Conservation (phyloP, 37 sponge, comb jelly and placozoan genomes). For the Geodia barretti region DNA sequence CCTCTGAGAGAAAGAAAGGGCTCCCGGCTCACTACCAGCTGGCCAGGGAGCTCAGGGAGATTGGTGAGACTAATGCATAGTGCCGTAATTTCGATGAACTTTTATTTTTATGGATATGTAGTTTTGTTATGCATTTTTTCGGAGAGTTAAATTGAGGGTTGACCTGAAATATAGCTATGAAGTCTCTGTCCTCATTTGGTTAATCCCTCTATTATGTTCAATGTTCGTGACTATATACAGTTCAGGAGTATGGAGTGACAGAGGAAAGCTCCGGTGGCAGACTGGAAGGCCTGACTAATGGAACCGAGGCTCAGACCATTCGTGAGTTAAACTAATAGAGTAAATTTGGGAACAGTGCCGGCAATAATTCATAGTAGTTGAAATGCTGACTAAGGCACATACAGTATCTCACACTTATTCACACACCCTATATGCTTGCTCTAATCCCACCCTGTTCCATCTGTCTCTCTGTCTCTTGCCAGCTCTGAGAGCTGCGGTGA, state of each 20-base stretch:
- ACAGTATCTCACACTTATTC: neutral
- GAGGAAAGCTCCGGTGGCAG: neutral
- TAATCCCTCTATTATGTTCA: neutral
- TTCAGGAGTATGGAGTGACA: neutral
- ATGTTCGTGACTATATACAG: neutral
- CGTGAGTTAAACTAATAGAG: neutral
- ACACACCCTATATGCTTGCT: too few species aligned
- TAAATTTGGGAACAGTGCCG: too few species aligned
- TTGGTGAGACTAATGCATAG: slow-evolving; percentile 10
- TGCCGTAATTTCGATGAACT: too few species aligned
- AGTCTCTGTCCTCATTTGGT: neutral
- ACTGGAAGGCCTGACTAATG: neutral
- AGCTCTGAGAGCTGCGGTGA: neutral
- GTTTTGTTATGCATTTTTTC: too few species aligned
- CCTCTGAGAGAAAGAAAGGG: slow-evolving; percentile 16
- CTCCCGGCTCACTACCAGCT: slow-evolving; percentile 46
- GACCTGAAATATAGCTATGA: neutral
- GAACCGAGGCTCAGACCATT: neutral
- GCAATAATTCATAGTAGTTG: neutral
- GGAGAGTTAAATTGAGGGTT: neutral
- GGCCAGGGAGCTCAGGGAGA: slow-evolving; percentile 21
- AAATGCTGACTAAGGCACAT: neutral
- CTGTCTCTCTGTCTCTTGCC: too few species aligned
- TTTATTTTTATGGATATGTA: too few species aligned
- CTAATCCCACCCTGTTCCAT: too few species aligned